Evolutionary conservation across 2,888 invertebrate genomes (phyloP).

Genomic region (Bombylius discolor): DNA sequence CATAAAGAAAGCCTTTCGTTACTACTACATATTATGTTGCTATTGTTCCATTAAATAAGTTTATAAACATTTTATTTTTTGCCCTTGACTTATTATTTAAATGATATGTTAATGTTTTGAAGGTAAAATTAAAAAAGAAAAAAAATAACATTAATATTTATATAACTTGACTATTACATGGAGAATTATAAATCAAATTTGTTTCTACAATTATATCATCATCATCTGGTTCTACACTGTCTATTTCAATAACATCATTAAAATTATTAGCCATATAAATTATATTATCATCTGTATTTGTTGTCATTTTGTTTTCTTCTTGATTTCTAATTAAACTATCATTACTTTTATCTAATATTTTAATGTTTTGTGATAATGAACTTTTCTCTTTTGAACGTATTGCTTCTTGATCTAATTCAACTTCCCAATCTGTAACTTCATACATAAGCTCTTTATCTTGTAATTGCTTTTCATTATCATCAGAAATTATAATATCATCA

Average conservation of each 20-base stretch:
- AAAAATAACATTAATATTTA: no score
- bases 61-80: no score
- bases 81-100: no score
- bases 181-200: no score
- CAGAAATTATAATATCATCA: not conserved
- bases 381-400: conserved; percentile 8
- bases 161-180: no score
- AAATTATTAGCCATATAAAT: conserved; percentile 9
- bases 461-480: not conserved
- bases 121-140: no score
- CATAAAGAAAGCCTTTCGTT: no score
- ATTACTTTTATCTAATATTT: not conserved
- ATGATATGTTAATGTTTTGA: no score
- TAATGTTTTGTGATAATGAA: not conserved
- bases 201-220: conserved; percentile 9
- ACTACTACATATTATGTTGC: no score
- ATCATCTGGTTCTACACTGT: conserved; percentile 1
- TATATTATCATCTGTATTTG: not conserved
- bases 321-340: no score
- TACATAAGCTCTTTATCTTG: not conserved
- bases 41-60: no score
- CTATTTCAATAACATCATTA: conserved; percentile 13
- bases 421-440: conserved; percentile 43
- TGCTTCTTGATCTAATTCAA: conserved; percentile 44
- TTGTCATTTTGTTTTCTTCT: no score